Conservation (phyloP, 2,797 vertebrate species). For the Cynodonichthys magdalenae region DNA sequence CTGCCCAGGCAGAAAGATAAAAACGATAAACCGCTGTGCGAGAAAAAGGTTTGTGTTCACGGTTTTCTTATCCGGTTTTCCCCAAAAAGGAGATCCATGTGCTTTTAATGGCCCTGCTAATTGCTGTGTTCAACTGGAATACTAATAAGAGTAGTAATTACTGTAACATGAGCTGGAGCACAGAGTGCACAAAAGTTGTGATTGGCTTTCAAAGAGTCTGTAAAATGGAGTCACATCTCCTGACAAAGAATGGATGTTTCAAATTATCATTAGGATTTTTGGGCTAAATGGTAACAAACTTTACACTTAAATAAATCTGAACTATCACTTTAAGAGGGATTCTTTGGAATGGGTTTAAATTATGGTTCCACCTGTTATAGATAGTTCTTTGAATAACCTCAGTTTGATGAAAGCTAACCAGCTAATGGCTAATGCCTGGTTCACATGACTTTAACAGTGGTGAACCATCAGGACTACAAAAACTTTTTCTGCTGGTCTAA, state of each 20-base stretch:
- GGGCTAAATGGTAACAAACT: constrained; percentile 25
- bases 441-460: too few relatives aligned
- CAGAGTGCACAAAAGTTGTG: constrained; percentile 37
- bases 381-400: neutral
- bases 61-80: constrained; percentile 27
- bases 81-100: constrained; percentile 39
- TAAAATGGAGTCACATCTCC: constrained; percentile 45
- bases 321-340: too few relatives aligned
- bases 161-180: constrained; percentile 54
- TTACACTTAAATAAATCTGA: neutral
- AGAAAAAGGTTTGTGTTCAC: constrained; percentile 43
- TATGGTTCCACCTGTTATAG: neutral
- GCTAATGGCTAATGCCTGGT: neutral
- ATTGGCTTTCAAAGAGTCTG: constrained; percentile 46
- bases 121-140: constrained; percentile 62
- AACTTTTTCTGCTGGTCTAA: too few relatives aligned
- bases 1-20: constrained; percentile 34
- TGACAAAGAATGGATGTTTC: constrained; percentile 36
- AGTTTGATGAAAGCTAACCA: neutral
- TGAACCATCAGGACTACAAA: too few relatives aligned
- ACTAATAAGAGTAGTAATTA: constrained; percentile 71
- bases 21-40: neutral
- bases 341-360: too few relatives aligned
- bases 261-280: constrained; percentile 46
- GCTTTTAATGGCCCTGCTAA: constrained; percentile 68